Base-by-base conservation (phyloP, 1,140 invertebrate species). In the Trichonephila clavata region DNA sequence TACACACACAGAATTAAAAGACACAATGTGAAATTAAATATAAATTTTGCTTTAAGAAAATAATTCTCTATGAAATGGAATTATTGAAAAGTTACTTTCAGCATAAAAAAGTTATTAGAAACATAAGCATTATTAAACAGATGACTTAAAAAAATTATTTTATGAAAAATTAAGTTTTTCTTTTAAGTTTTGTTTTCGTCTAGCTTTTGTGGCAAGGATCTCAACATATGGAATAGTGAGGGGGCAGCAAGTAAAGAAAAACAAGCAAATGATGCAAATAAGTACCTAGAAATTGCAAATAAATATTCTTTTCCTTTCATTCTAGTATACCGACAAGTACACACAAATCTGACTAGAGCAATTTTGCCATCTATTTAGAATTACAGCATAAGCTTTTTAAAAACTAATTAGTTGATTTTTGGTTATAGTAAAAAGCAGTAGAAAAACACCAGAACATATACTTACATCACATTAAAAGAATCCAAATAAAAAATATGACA, bases 291-390 rank as follows among this genome's bases (percentile, higher is more conserved):
- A 77, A 39, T 39, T 39, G 6, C 24, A 77, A 77, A 77, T 32
- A 32, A 77, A 20, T 4, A 63, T 20, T 63, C 16, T 16, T 21
- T 77, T 77, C 39, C 32, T 39, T 13, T 16, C 71, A 77, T 39
- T 18, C 6, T 18, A 18, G 32, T 32, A 32, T 14, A 77, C 4
- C 3, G 4, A 24, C 68, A 24, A 27, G n/a, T 14, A 71, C 71
- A 77, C 18, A 27, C 16, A 77, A 77, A 77, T 77, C 18, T 77
- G 71, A 77, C 71, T 77, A 77, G 71, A 77, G 71, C 71, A 77
- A 32, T 32, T 77, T 77, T 77, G 71, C 27, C 32, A 27, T 16
- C 71, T 10, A 39, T 77, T 77, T 20, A 6, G 3, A 39, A 77
- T 77, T 20, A 18, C 18, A 77, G 7, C 14, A 27, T 2, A 77